These are phyloP conservation scores for Hippasteria phrygiana DNA, from an alignment of 53 echinoderm and acorn worm genomes.

Conservation along the genomic window DNA sequence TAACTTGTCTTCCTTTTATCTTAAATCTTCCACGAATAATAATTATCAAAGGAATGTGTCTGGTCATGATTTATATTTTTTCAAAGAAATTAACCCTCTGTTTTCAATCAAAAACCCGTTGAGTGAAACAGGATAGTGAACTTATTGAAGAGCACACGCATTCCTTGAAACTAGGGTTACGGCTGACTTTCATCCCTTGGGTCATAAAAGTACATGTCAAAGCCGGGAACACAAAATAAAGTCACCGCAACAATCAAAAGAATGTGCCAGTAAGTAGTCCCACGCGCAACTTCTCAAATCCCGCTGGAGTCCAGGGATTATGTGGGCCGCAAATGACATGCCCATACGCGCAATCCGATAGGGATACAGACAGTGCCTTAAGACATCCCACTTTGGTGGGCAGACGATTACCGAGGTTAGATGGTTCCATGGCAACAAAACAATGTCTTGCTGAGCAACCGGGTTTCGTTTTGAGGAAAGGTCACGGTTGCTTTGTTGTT, in stretches of 20 bases:
- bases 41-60: neutral
- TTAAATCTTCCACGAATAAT: neutral
- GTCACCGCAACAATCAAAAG: neutral
- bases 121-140: neutral
- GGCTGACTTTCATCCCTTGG: neutral
- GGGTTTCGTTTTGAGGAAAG: neutral
- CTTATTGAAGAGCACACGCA: neutral
- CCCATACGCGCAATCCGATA: neutral
- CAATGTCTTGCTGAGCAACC: neutral
- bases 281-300: neutral
- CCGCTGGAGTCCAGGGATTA: neutral
- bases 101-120: slow-evolving; percentile 14
- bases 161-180: neutral
- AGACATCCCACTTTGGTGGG: slow-evolving; percentile 15
- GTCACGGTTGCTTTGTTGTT: neutral
- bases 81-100: neutral
- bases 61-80: neutral
- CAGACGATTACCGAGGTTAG: neutral
- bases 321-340: neutral
- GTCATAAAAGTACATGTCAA: slow-evolving; percentile 6
- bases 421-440: neutral
- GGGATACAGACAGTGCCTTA: neutral
- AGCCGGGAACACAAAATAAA: neutral
- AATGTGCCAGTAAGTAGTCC: neutral
- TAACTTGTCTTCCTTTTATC: neutral